phyloP scores from a whole-genome alignment of 2,113 vertebrate species.

The Nannospalax galili region DNA sequence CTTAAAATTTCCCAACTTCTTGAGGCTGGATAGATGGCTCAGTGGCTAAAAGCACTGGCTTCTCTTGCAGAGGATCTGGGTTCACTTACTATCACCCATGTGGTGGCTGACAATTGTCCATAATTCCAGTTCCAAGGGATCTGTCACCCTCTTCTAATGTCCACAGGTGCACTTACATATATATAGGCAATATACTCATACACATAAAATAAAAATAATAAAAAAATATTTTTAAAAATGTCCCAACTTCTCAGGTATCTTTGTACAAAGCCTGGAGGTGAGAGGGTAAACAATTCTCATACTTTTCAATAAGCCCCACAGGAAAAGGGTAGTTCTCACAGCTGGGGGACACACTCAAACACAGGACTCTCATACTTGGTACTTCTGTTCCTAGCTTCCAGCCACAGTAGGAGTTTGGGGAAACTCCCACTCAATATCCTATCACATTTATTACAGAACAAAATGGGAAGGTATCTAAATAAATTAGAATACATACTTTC shows the following conservation, averaged over 20 bases:
- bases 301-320: not conserved
- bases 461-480: not conserved
- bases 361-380: not conserved
- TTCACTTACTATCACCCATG: too few relatives aligned
- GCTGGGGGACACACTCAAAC: not conserved
- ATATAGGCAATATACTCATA: too few relatives aligned
- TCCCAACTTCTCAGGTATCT: not conserved
- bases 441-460: not conserved
- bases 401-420: not conserved
- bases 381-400: not conserved
- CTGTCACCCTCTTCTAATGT: too few relatives aligned
- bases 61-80: too few relatives aligned
- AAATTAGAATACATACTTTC: conserved; percentile 18
- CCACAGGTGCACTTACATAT: too few relatives aligned
- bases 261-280: not conserved
- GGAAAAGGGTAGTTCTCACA: not conserved
- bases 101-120: too few relatives aligned
- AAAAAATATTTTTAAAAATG: not conserved
- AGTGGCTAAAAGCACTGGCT: too few relatives aligned
- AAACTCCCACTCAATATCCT: not conserved
- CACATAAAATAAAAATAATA: too few relatives aligned
- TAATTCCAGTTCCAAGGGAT: too few relatives aligned
- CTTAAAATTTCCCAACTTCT: not conserved
- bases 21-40: too few relatives aligned
- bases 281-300: not conserved